Conservation (phyloP, 2,797 vertebrate genomes). For the Pseudochaenichthys georgianus region DNA sequence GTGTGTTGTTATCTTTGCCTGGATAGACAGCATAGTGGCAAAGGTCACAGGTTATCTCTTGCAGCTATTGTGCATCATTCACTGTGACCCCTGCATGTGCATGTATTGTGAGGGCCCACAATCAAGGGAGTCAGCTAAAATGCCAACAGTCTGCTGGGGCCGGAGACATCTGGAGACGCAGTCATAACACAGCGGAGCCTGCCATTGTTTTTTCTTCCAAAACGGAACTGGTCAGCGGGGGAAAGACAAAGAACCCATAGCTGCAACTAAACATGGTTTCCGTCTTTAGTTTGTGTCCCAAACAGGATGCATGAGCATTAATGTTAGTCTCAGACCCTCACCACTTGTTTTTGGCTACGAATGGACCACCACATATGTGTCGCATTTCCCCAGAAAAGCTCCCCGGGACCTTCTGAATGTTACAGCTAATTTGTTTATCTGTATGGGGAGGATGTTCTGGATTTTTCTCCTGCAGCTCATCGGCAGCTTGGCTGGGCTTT, state of each 20-base stretch:
- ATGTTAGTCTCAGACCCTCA: slow-evolving; percentile 40
- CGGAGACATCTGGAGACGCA: slow-evolving; percentile 80
- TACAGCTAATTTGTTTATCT: slow-evolving; percentile 5
- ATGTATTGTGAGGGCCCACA: slow-evolving; percentile 61
- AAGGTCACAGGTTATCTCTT: slow-evolving; percentile 20
- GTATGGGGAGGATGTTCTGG: slow-evolving; percentile 62
- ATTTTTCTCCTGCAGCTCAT: slow-evolving; percentile 68
- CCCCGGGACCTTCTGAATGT: slow-evolving; percentile 20
- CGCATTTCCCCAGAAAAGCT: slow-evolving; percentile 35
- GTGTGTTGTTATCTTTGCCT: too few species aligned
- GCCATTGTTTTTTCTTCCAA: slow-evolving; percentile 76
- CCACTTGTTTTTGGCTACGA: slow-evolving; percentile 48
- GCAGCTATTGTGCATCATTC: slow-evolving; percentile 22
- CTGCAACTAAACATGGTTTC: slow-evolving; percentile 71
- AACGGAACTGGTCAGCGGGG: slow-evolving; percentile 70
- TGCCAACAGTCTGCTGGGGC: slow-evolving; percentile 21
- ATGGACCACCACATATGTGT: slow-evolving; percentile 34
- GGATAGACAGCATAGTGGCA: background rate
- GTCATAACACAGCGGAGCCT: slow-evolving; percentile 75
- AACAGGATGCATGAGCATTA: slow-evolving; percentile 79
- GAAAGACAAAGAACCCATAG: slow-evolving; percentile 52
- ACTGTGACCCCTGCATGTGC: slow-evolving; percentile 38
- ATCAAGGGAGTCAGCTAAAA: slow-evolving; percentile 53
- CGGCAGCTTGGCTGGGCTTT: slow-evolving; percentile 18
- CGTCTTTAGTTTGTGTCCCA: slow-evolving; percentile 67